phyloP scores from a whole-genome alignment of 2,888 invertebrate species.

The Adelphocoris suturalis region DNA sequence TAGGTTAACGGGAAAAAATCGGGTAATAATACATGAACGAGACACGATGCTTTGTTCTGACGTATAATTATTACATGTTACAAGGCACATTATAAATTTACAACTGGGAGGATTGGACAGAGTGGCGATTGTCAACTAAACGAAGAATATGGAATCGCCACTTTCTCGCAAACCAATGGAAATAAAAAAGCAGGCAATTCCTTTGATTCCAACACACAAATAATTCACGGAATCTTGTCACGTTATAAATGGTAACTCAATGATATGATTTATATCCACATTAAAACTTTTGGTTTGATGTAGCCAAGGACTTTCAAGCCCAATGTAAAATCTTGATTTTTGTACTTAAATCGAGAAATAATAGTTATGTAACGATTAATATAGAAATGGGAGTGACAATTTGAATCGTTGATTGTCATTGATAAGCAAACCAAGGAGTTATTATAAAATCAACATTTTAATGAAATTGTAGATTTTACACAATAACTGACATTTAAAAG shows the following conservation, averaged over 20 bases:
- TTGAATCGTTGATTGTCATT: slow-evolving; percentile 25
- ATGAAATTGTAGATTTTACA: background rate
- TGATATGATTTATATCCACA: slow-evolving; percentile 7
- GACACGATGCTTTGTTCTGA: slow-evolving; percentile 6
- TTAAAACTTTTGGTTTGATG: background rate
- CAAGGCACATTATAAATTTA: slow-evolving; percentile 59
- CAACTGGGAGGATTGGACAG: background rate
- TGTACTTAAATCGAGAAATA: background rate
- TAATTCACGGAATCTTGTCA: slow-evolving; percentile 26
- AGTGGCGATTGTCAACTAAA: background rate
- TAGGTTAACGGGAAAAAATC: no score
- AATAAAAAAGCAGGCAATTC: background rate
- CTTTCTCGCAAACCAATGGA: background rate
- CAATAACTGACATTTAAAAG: background rate
- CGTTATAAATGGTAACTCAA: slow-evolving; percentile 31
- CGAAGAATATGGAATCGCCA: background rate
- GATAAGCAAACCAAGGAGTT: background rate
- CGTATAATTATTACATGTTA: slow-evolving; percentile 56
- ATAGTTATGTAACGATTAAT: background rate
- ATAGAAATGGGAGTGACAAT: slow-evolving; percentile 17
- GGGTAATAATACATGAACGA: no score
- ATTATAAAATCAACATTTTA: background rate
- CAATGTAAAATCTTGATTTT: background rate
- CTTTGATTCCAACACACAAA: slow-evolving; percentile 10
- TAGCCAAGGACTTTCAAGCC: background rate